These are phyloP conservation scores for Aphelenchoides avenae DNA, from an alignment of 1,140 invertebrate species.

Conservation along the genomic window DNA sequence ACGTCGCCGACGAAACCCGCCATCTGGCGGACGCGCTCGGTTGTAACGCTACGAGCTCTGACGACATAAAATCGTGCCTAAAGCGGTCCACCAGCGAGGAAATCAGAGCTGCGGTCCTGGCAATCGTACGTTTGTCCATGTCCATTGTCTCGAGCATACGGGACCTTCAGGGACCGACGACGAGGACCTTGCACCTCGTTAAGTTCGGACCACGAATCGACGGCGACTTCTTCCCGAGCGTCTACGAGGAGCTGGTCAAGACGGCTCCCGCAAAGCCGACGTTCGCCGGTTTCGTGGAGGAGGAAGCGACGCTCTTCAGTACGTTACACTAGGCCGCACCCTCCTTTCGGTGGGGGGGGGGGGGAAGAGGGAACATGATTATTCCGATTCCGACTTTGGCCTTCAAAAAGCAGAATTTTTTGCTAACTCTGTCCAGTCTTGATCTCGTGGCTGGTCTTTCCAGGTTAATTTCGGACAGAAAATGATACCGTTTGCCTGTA, in stretches of 20 bases:
- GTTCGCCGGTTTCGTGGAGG: constrained; percentile 15
- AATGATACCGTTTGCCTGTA: too few relatives aligned
- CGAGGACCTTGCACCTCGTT: constrained; percentile 22
- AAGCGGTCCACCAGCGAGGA: constrained; percentile 17
- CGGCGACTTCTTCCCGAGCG: constrained; percentile 30
- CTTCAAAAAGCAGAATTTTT: too few relatives aligned
- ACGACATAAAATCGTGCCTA: constrained; percentile 31
- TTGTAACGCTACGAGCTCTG: constrained; percentile 20
- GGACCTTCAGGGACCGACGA: constrained; percentile 14
- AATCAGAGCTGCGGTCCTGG: constrained; percentile 21
- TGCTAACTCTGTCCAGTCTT: too few relatives aligned
- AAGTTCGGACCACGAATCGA: constrained; percentile 35
- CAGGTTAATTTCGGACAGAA: too few relatives aligned
- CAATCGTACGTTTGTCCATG: constrained; percentile 21
- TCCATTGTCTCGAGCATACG: background rate
- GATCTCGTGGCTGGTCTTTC: too few relatives aligned
- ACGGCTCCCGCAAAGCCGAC: constrained; percentile 30
- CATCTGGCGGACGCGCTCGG: constrained; percentile 17
- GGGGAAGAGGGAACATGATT: too few relatives aligned
- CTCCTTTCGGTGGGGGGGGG: too few relatives aligned
- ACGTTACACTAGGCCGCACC: too few relatives aligned
- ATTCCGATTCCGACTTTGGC: too few relatives aligned
- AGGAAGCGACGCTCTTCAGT: constrained; percentile 26
- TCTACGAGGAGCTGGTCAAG: constrained; percentile 21
- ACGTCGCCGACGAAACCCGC: constrained; percentile 24